A percentile compares a stretch with the other conserved stretches of the same genome.
Conservation (phyloP, 2,797 vertebrate species). For the Syngnathus acus region DNA sequence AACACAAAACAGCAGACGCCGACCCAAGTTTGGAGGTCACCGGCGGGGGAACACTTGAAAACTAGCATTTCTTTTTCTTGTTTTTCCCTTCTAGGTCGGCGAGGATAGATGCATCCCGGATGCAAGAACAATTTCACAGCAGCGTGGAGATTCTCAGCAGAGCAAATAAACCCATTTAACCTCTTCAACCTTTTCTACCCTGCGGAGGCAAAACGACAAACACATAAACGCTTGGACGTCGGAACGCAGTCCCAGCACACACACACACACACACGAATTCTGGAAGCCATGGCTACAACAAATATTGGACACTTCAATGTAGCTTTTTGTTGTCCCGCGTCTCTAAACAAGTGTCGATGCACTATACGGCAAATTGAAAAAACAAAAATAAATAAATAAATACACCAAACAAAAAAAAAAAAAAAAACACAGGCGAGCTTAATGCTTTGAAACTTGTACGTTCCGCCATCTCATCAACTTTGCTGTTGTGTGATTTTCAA, state of each 20-base stretch:
- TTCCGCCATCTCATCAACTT: background rate
- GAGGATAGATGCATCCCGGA: conserved; percentile 20
- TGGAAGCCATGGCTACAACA: background rate
- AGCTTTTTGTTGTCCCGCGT: background rate
- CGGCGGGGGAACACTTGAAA: background rate
- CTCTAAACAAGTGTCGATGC: background rate
- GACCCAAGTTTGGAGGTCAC: background rate
- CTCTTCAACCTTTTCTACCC: conserved; percentile 29
- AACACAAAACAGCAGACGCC: too few species aligned
- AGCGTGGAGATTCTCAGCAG: conserved; percentile 30
- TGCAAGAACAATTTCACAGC: conserved; percentile 35
- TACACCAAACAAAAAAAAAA: too few species aligned
- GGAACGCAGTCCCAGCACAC: conserved; percentile 4
- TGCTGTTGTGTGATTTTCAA: background rate
- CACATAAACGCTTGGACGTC: conserved; percentile 26
- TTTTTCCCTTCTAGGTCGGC: conserved; percentile 6
- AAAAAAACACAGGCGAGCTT: too few species aligned
- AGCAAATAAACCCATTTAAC: conserved; percentile 56
- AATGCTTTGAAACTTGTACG: too few species aligned
- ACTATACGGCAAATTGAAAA: background rate
- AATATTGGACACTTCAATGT: conserved; percentile 1
- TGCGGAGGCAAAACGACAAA: conserved; percentile 32
- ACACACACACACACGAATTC: background rate
- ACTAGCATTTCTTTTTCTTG: background rate
- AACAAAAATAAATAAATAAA: background rate